These are phyloP conservation scores for Ptychodera flava DNA, from an alignment of 35 echinoderm and acorn worm genomes.

Conservation along the genomic window DNA sequence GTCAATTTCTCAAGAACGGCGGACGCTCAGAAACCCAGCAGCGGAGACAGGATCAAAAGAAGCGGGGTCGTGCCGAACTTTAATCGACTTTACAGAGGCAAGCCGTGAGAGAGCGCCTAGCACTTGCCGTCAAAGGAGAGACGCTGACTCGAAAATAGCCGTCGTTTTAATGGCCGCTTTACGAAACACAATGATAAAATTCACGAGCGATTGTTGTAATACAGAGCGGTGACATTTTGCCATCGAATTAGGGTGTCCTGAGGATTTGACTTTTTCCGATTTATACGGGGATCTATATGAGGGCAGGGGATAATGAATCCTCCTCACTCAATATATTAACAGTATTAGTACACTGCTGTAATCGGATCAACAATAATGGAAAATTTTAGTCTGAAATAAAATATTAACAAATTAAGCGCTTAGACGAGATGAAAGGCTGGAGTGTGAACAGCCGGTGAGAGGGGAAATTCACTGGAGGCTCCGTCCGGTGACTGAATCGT, in stretches of 20 bases:
- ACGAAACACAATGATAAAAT: too few species aligned
- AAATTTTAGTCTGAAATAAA: background rate
- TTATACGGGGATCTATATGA: background rate
- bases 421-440: background rate
- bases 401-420: constrained; percentile 2
- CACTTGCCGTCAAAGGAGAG: too few species aligned
- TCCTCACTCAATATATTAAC: background rate
- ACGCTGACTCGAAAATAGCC: too few species aligned
- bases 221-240: background rate
- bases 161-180: too few species aligned
- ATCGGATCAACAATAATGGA: constrained; percentile 1
- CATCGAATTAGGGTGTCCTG: background rate
- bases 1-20: background rate
- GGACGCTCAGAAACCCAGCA: background rate
- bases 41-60: too few species aligned
- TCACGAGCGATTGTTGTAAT: too few species aligned
- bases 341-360: background rate
- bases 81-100: too few species aligned
- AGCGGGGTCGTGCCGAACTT: too few species aligned
- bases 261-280: background rate
- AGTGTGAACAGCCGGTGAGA: background rate
- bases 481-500: background rate
- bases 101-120: too few species aligned
- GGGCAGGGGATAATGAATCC: background rate
- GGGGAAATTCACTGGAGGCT: background rate